Evolutionary conservation across 2,113 vertebrate genomes (phyloP).

Genomic region (Antennarius striatus): DNA sequence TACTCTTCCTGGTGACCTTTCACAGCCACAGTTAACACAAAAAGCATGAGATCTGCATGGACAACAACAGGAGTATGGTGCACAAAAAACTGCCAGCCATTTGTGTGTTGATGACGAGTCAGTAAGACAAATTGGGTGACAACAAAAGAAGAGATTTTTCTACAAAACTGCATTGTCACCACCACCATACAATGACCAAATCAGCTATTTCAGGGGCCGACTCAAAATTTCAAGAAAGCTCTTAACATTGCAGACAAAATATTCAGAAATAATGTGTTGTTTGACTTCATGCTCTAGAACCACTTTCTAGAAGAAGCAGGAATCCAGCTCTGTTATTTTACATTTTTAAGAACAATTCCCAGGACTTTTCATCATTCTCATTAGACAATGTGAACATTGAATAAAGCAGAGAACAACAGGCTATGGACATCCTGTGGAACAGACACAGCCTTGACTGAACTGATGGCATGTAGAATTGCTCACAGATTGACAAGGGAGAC

Average conservation of each 20-base stretch:
- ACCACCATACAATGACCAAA: constrained; percentile 47
- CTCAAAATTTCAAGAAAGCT: constrained; percentile 60
- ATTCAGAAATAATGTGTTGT: constrained; percentile 32
- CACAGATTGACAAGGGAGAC: constrained; percentile 32
- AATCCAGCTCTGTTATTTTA: constrained; percentile 26
- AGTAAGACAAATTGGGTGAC: constrained; percentile 49
- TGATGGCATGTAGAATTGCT: constrained; percentile 43
- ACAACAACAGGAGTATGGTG: constrained; percentile 43
- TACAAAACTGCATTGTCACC: constrained; percentile 32
- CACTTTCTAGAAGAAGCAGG: constrained; percentile 37
- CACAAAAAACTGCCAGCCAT: constrained; percentile 31
- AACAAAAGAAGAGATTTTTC: constrained; percentile 58
- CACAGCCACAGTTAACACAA: constrained; percentile 32
- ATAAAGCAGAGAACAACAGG: constrained; percentile 32
- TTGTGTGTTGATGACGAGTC: constrained; percentile 29
- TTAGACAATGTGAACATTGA: constrained; percentile 68
- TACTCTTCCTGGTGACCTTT: constrained; percentile 46
- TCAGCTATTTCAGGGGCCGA: constrained; percentile 38
- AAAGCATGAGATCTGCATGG: constrained; percentile 42
- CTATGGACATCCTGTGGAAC: constrained; percentile 57
- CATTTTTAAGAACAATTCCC: constrained; percentile 49
- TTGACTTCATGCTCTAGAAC: constrained; percentile 44
- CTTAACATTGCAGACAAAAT: constrained; percentile 23
- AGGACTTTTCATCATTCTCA: constrained; percentile 46
- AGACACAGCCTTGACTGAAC: constrained; percentile 49